phyloP scores from a whole-genome alignment of 2,797 vertebrate genomes.

The Arremon aurantiirostris region DNA sequence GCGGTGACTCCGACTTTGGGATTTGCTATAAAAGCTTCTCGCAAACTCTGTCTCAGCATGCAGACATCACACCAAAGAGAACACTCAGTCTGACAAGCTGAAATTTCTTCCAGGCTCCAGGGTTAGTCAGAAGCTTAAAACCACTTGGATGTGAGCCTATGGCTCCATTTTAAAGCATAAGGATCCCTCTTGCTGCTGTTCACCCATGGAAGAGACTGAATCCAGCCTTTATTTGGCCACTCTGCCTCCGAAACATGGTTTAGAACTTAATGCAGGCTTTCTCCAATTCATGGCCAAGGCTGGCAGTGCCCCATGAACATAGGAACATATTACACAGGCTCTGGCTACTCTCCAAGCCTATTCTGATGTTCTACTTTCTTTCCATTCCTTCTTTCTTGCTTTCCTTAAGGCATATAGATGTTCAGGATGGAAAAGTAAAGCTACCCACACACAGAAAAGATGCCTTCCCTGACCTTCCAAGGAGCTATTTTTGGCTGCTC shows the following conservation, averaged over 20 bases:
- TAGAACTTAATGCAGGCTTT: not conserved
- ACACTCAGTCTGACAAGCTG: slow-evolving; percentile 7
- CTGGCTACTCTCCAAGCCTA: not conserved
- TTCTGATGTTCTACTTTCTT: not conserved
- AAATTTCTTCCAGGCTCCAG: not conserved
- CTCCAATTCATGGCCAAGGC: not conserved
- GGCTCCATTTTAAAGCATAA: not conserved
- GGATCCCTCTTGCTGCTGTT: not conserved
- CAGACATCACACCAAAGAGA: slow-evolving; percentile 12
- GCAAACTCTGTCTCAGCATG: not conserved
- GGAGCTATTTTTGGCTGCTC: slow-evolving; percentile 45
- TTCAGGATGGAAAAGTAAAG: not conserved
- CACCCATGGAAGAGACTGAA: not conserved
- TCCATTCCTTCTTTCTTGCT: not conserved
- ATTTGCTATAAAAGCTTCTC: slow-evolving; percentile 7
- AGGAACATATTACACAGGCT: not conserved
- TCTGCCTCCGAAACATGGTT: not conserved
- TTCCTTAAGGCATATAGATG: not conserved
- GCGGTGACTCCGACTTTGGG: not conserved
- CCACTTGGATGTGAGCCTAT: not conserved
- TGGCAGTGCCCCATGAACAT: not conserved
- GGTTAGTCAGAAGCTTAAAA: slow-evolving; percentile 8
- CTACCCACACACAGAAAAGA: not conserved
- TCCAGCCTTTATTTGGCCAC: not conserved
- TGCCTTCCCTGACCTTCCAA: slow-evolving; percentile 42